Percentiles rank a stretch among this genome's conserved stretches.
phyloP scores from a whole-genome alignment of 2,113 vertebrate species.

The Rana temporaria region DNA sequence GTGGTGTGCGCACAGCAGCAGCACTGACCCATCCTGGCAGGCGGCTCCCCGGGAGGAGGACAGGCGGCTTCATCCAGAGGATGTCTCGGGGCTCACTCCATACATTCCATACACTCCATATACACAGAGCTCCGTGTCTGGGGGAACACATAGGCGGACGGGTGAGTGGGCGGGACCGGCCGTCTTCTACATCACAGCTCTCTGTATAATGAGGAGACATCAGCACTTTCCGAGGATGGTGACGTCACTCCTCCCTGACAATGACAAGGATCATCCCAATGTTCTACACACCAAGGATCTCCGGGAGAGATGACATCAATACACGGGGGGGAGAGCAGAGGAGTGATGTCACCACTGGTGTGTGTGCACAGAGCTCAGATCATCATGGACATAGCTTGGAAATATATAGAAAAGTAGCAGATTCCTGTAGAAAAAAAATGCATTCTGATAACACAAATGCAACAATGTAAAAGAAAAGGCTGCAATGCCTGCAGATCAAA shows the following conservation, averaged over 20 bases:
- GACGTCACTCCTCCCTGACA: slow-evolving; percentile 9
- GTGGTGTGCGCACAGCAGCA: slow-evolving; percentile 79
- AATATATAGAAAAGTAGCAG: too few relatives aligned
- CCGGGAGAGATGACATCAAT: too few relatives aligned
- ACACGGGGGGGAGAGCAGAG: too few relatives aligned
- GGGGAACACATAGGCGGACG: slow-evolving; percentile 37
- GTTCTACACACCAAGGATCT: too few relatives aligned
- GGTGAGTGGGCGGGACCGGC: slow-evolving; percentile 54
- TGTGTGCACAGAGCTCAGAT: too few relatives aligned
- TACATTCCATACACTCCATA: background rate
- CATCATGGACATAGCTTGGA: too few relatives aligned
- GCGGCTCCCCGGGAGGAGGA: slow-evolving; percentile 32
- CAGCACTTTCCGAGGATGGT: background rate
- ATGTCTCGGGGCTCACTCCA: slow-evolving; percentile 57
- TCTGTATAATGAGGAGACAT: slow-evolving; percentile 49
- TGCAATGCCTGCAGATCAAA: too few relatives aligned
- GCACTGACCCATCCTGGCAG: slow-evolving; percentile 79
- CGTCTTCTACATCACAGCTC: slow-evolving; percentile 12
- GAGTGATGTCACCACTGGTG: too few relatives aligned
- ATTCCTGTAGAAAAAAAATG: too few relatives aligned
- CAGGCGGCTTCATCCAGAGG: slow-evolving; percentile 64
- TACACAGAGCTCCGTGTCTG: background rate
- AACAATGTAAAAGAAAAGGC: too few relatives aligned
- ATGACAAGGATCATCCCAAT: too few relatives aligned
- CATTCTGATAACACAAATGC: too few relatives aligned